Evolutionary conservation across 1,140 invertebrate species (phyloP), one percentile per base, ranked within the genome.

Genomic region (Hesperophylax magnus): DNA sequence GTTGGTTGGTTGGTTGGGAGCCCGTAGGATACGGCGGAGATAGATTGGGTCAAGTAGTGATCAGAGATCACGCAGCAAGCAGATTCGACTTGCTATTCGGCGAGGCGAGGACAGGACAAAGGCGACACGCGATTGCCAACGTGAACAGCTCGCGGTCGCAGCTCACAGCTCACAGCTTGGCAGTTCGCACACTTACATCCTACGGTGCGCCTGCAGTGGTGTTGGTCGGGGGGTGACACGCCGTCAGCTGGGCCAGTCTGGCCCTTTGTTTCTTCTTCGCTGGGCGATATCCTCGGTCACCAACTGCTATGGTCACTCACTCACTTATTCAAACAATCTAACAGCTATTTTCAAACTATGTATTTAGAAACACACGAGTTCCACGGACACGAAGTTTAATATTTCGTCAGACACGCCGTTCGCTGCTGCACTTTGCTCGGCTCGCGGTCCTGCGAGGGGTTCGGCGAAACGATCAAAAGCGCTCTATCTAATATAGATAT

Each of bases 221-320:
- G 53, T n/a, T 47, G 53, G 17, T n/a, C 8, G 69, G 31, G n/a
- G 67, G 31, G 78, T 56, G 52, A 53, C 47, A 20, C 27, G 56
- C 27, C 71, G 79, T 80, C 79, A 80, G 79, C 79, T 80, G 79
- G 34, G 71, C 53, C 34, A 20, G 53, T 11, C 39, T 47, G 39
- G 39, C 39, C 52, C 54, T 60, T 20, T 56, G 72, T 56, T 31
- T 15, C 71, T 53, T 3, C 18, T 74, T 8, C 39, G 39, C 39
- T 67, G 6, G 6, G 18, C 52, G 7, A 22, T 53, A 34, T 72
- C 69, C 69, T 8, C 8, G 17, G 3, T 9, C 18, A 11, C 7
- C 52, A 18, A 20, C 9, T 14, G 17, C 17, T n/a, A n/a, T n/a
- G n/a, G 65, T n/a, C n/a, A n/a, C n/a, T 39, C 75, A 65, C 75